These are phyloP conservation scores for Theropithecus gelada DNA, from an alignment of 2,113 vertebrate species.

Conservation along the genomic window DNA sequence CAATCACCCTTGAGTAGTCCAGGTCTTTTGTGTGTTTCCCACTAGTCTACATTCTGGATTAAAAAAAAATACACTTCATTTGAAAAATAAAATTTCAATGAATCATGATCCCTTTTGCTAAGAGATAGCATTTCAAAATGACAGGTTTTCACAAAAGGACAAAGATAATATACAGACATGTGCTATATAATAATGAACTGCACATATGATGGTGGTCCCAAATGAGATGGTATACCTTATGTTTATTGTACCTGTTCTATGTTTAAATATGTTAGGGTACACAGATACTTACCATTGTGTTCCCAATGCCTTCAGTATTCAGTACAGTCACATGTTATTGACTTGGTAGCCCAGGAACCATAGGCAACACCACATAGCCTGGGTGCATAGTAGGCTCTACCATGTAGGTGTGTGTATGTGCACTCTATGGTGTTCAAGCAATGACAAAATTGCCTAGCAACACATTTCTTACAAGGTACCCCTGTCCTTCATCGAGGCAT, in stretches of 20 bases:
- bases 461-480: not conserved
- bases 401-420: no score
- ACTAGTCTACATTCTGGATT: no score
- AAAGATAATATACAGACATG: not conserved
- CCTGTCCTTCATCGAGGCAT: not conserved
- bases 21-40: not conserved
- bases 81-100: not conserved
- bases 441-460: not conserved
- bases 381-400: not conserved
- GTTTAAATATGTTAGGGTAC: not conserved
- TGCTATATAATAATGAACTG: not conserved
- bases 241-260: not conserved
- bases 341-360: not conserved
- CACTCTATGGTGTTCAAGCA: not conserved
- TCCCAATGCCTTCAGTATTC: not conserved
- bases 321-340: not conserved
- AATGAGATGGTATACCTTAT: not conserved
- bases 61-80: not conserved
- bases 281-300: not conserved
- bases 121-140: not conserved
- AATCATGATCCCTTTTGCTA: not conserved
- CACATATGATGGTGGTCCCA: not conserved
- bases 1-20: no score
- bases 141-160: not conserved
- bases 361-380: not conserved